Base-by-base conservation (phyloP, 2,888 invertebrate genomes). In the Lapara coniferarum region DNA sequence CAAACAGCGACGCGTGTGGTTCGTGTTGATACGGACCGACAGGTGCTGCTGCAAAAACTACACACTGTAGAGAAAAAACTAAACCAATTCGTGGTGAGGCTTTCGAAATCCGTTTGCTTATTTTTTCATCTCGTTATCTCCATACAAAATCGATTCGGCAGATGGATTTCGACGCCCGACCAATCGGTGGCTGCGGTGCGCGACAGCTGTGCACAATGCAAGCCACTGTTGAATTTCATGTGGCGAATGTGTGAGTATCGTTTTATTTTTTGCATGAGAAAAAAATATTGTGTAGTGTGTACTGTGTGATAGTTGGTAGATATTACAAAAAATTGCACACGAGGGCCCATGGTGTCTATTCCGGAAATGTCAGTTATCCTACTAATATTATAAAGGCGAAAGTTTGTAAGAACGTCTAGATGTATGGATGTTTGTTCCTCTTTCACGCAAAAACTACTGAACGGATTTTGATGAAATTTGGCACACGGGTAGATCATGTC, bases 101-200 rank as follows among this genome's bases (percentile, higher is more conserved):
- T 63, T 63, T 69, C 37, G 37, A 19, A 53, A 59, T 49, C 63
- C 49, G 19, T 63, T 63, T 63, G 49, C 30, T 52, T 66, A 51
- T 69, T 66, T 72, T 75, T 74, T 67, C 77, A 78, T 76, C 78
- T 79, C 67, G 52, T 76, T 78, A 78, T 79, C 78, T 75, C 72
- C 67, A 66, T 56, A 66, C 69, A 74, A 75, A 72, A 78, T 77
- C 74, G 70, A 75, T 72, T 71, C 73, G 77, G 74, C 80, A 80
- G 80, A 81, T 80, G 80, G 49, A 72, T 71, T 59, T 70, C 66
- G 66, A 71, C 68, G 66, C 30, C 63, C 70, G 71, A 46, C 78
- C 78, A 79, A 81, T 78, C 76, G 70, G 58, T 53, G 68, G 30
- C 55, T 59, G 52, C 19, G 69, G 69, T 66, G 57, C 16, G 71